Percentiles rank a stretch among this genome's conserved stretches.
Conservation (phyloP, 2,797 vertebrate species). For the Morelia viridis region DNA sequence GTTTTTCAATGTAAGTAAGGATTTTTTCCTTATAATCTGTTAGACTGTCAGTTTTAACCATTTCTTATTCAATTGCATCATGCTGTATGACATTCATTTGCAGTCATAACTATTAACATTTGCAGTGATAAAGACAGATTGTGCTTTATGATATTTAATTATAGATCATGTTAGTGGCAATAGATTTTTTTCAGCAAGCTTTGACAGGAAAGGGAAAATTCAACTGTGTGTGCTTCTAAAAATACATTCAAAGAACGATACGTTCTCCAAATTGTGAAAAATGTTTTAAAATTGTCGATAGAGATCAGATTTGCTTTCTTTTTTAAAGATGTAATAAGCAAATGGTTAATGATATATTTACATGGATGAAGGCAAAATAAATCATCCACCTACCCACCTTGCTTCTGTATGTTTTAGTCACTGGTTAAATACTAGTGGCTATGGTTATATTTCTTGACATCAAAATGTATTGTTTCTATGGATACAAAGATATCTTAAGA, state of each 20-base stretch:
- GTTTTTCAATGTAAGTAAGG: not conserved
- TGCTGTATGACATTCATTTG: constrained; percentile 19
- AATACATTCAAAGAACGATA: not conserved
- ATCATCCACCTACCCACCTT: not conserved
- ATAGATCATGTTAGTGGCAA: constrained; percentile 14
- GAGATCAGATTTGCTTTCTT: not conserved
- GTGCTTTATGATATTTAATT: constrained; percentile 16
- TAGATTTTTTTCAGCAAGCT: constrained; percentile 1
- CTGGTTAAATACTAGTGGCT: not conserved
- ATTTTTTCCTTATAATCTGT: not conserved
- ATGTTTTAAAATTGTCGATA: not conserved
- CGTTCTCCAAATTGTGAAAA: not conserved
- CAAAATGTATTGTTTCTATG: not conserved
- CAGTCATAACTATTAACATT: constrained; percentile 28
- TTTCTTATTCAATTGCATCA: constrained; percentile 24
- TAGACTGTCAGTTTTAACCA: constrained; percentile 4
- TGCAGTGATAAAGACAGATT: constrained; percentile 35
- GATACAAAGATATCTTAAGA: too few species aligned
- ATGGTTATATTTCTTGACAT: not conserved
- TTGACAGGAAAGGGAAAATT: not conserved
- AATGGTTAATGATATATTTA: not conserved
- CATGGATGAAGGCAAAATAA: not conserved
- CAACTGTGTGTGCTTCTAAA: constrained; percentile 8
- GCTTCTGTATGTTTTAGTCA: not conserved
- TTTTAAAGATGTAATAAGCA: not conserved